Evolutionary conservation across 2,113 vertebrate genomes (phyloP), one percentile per base, ranked within the genome.

Genomic region (Stomatorhinus ivindoensis): DNA sequence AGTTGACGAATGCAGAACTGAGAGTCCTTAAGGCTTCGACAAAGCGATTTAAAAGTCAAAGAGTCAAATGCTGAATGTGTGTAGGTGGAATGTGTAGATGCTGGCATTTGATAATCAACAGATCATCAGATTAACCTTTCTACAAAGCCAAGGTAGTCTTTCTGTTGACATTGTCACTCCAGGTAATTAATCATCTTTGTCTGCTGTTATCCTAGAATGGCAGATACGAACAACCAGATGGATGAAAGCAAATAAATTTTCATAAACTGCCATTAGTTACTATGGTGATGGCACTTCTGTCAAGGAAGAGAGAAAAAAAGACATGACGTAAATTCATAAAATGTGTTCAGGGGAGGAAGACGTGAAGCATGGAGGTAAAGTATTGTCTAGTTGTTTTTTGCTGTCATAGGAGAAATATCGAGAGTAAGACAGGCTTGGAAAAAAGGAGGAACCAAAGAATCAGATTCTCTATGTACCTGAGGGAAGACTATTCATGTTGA

Each of bases 211-310:
- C 24, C 42, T 24, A 88, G 42, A 48, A 80, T 21, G 31, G 69
- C n/a, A 88, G n/a, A 88, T 69, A 88, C 80, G 35, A 73, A 69
- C 35, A 53, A 73, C 9, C 65, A 48, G 69, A 88, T 2, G 86
- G 51, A 80, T 35, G 73, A 50, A 58, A 46, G 48, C 24, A 88
- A 91, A 91, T 53, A 83, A 89, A 91, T 27, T 90, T 90, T 91
- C 89, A 92, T 89, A 88, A 91, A 85, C 90, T 87, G 87, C 24
- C 87, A 86, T 76, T 90, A 17, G 94, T 94, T 93, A 91, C 93
- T 92, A 94, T 93, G 92, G 94, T 91, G 91, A 94, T 93, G 91
- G 88, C 50, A 35, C 27, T 83, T 80, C 27, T 35, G 88, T 17
- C 48, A 89, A 35, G 51, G 31, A 82, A 89, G 27, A 82, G 48